Evolutionary conservation across 2,888 invertebrate genomes (phyloP).

Genomic region (Drosophila suboccidentalis): DNA sequence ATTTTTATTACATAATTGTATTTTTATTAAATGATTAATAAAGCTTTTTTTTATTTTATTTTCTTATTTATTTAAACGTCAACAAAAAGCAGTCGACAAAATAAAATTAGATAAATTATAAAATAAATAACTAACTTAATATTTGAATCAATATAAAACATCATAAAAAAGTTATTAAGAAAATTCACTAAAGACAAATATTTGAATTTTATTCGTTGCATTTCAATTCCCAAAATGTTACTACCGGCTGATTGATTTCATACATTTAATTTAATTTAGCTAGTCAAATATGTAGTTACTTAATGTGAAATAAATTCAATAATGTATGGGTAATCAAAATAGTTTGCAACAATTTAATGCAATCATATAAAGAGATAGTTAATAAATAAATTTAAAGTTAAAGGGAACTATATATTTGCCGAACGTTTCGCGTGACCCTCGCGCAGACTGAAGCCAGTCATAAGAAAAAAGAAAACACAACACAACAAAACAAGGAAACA

Average conservation of each 20-base stretch:
- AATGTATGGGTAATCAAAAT: no score
- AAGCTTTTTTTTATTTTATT: no score
- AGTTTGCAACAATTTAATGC: background rate
- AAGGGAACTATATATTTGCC: background rate
- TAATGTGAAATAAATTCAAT: background rate
- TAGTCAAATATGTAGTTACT: background rate
- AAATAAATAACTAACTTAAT: no score
- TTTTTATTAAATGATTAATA: background rate
- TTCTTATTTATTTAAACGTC: no score
- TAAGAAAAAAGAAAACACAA: slow-evolving; percentile 6
- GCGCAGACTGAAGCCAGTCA: background rate
- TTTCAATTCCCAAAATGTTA: no score
- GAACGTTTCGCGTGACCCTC: background rate
- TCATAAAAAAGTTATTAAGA: background rate
- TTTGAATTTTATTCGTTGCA: background rate
- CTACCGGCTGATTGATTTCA: background rate
- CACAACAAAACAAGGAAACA: slow-evolving; percentile 22
- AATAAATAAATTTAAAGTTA: background rate
- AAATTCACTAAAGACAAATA: background rate
- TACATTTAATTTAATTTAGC: background rate
- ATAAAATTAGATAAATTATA: no score
- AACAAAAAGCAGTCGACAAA: no score
- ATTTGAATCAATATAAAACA: no score
- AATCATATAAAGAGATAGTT: background rate
- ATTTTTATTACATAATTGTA: no score